phyloP scores from a whole-genome alignment of 2,797 vertebrate species.

The Spinibarbus caldwelli region DNA sequence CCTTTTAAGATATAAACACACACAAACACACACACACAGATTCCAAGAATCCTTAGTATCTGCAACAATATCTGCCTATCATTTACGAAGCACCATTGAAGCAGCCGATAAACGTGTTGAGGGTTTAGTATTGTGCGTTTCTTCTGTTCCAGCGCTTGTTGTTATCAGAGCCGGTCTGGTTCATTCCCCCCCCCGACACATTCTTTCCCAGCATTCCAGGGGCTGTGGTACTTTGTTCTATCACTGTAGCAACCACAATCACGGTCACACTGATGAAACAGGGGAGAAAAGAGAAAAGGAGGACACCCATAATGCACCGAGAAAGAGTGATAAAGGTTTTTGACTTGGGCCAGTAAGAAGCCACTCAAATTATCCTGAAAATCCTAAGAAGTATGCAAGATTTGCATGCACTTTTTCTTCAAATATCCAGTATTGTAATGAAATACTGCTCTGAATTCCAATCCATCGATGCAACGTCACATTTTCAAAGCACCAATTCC shows the following conservation, averaged over 20 bases:
- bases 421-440: neutral
- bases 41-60: neutral
- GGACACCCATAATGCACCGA: neutral
- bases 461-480: no score
- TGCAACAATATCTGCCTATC: neutral
- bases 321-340: neutral
- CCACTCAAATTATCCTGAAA: neutral
- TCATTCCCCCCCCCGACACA: conserved; percentile 57
- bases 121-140: neutral
- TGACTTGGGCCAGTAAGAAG: neutral
- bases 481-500: neutral
- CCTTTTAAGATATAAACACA: neutral
- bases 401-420: neutral
- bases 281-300: conserved; percentile 5
- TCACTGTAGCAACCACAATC: conserved; percentile 74
- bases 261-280: conserved; percentile 36
- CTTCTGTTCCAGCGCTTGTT: conserved; percentile 37
- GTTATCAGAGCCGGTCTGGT: conserved; percentile 61
- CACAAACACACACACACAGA: neutral
- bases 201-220: conserved; percentile 74
- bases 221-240: conserved; percentile 76
- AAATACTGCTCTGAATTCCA: neutral
- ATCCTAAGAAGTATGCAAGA: no score
- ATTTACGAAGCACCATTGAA: neutral
- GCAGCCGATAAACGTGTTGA: neutral